These are phyloP conservation scores for Dicycla oo DNA, from an alignment of 2,888 invertebrate species.

Conservation along the genomic window DNA sequence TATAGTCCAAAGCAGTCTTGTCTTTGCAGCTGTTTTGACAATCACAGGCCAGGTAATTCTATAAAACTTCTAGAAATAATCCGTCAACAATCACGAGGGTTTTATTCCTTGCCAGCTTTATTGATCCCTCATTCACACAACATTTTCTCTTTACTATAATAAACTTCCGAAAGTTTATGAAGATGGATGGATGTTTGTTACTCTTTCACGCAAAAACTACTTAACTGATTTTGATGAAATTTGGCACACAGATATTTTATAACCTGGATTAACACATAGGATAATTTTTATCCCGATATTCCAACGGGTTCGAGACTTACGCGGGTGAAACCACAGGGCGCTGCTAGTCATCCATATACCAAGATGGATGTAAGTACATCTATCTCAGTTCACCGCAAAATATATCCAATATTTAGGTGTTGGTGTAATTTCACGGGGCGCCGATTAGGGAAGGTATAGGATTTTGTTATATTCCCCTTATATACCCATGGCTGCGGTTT, in stretches of 20 bases:
- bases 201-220: too few relatives aligned
- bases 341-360: not conserved
- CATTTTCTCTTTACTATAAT: not conserved
- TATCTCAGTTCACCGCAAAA: constrained; percentile 1
- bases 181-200: too few relatives aligned
- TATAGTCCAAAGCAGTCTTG: too few relatives aligned
- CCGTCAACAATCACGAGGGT: not conserved
- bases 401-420: constrained; percentile 51
- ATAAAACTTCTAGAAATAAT: not conserved
- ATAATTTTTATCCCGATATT: too few relatives aligned
- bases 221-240: too few relatives aligned
- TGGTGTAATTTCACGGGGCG: constrained; percentile 64
- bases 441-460: constrained; percentile 42
- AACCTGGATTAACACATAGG: too few relatives aligned
- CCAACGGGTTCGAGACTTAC: too few relatives aligned
- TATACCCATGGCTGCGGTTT: constrained; percentile 47
- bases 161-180: too few relatives aligned
- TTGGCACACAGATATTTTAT: too few relatives aligned
- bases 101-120: not conserved
- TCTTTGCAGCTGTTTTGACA: too few relatives aligned
- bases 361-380: not conserved
- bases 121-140: not conserved
- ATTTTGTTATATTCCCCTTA: constrained; percentile 34
- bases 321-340: too few relatives aligned
- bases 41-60: too few relatives aligned